Base-by-base conservation (phyloP, 2,888 invertebrate genomes). In the Himalopsyche anomala region DNA sequence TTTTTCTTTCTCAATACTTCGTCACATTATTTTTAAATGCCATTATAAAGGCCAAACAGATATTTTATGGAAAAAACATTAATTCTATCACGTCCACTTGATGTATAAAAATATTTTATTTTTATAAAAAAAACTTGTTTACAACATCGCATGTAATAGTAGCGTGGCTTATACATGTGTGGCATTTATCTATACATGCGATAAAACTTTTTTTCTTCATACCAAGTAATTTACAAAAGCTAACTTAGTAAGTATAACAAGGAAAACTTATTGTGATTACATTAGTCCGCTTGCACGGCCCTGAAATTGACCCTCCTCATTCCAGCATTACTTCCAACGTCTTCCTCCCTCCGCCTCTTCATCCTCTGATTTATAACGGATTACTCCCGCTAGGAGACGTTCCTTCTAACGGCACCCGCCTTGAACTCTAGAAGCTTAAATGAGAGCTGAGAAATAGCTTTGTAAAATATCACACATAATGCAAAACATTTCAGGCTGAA, bases 301-400 rank as follows among this genome's bases (percentile, higher is more conserved):
- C 74, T 74, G 74, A 74, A 74, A 74, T 74, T 74, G 74, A 74
- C 74, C 74, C 74, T 74, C 74, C 74, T 74, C 74, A 74, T 74
- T 36, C 74, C 74, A 28, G 15, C 74, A 38, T 74, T 74, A 38
- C 36, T 74, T 74, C 74, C 36, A 74, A 12, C 80, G 54, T 80
- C 84, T 79, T 54, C 54, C 81, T 36, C 69, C 62, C 87, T 28
- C 81, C 56, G 74, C 56, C 81, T 81, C 86, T 85, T 88, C 87
- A 86, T 88, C 86, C 88, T 56, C 84, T 88, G 88, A 88, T 88
- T 88, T 88, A 88, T 88, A 87, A 88, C 83, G 86, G 87, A 87
- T 88, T 88, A 88, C 82, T 86, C 86, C 82, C 85, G 85, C 62
- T 74, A 82, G 82, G 54, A 85, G 84, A 79, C 74, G 51, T 82